Percentiles rank a stretch among this genome's conserved stretches.
Conservation (phyloP, 2,113 vertebrate species). For the Caranx ignobilis region DNA sequence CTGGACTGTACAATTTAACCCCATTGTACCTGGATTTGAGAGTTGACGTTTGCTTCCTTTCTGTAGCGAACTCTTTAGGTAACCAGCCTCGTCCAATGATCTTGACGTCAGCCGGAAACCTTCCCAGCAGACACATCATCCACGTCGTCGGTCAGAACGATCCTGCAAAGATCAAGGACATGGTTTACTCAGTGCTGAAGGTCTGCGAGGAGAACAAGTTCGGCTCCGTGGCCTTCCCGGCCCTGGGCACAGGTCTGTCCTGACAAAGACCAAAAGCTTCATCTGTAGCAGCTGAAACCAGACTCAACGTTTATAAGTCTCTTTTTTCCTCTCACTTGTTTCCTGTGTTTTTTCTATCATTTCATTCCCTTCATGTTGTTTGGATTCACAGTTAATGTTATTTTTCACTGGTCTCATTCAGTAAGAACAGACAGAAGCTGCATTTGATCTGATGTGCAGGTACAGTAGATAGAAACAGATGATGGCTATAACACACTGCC, state of each 20-base stretch:
- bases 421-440: too few species aligned
- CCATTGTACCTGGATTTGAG: not conserved
- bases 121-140: constrained; percentile 86
- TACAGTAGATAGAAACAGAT: too few species aligned
- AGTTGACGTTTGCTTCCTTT: not conserved
- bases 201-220: constrained; percentile 82
- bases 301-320: not conserved
- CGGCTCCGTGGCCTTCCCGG: constrained; percentile 88
- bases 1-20: not conserved
- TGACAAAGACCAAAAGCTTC: not conserved
- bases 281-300: too few species aligned
- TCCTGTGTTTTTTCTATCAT: not conserved
- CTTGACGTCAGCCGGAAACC: constrained; percentile 83
- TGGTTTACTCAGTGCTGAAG: constrained; percentile 78
- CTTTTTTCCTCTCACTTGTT: too few species aligned
- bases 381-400: not conserved
- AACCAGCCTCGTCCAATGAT: constrained; percentile 70
- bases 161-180: constrained; percentile 50
- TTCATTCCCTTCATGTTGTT: not conserved
- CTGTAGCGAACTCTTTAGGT: constrained; percentile 64
- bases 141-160: constrained; percentile 79
- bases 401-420: too few species aligned
- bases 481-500: too few species aligned
- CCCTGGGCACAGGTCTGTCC: constrained; percentile 91
- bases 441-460: too few species aligned